Percentiles rank a stretch among this genome's conserved stretches.
These are phyloP conservation scores for Heliocidaris erythrogramma DNA, from an alignment of 35 echinoderm and acorn worm genomes.

Conservation along the genomic window DNA sequence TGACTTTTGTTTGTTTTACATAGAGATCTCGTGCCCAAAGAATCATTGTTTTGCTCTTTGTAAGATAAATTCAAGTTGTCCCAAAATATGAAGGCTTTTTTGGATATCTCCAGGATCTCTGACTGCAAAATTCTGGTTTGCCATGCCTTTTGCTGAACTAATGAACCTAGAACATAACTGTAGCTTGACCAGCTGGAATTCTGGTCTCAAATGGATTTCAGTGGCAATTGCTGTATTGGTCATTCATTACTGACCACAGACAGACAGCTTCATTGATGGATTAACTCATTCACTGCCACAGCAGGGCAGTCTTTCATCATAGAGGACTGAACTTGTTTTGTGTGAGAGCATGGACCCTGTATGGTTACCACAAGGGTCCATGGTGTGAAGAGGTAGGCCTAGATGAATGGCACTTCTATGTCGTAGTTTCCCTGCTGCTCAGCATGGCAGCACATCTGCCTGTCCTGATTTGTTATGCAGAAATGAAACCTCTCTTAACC, in stretches of 20 bases:
- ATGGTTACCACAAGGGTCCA: background rate
- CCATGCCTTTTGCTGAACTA: background rate
- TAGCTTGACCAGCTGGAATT: background rate
- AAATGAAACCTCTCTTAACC: background rate
- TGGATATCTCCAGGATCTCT: background rate
- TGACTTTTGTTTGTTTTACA: too few relatives aligned
- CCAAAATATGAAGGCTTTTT: background rate
- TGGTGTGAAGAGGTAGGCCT: background rate
- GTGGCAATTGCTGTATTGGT: background rate
- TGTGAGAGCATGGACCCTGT: background rate
- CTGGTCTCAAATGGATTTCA: background rate
- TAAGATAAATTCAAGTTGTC: background rate
- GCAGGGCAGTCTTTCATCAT: background rate
- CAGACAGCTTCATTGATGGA: background rate
- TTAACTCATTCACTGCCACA: background rate
- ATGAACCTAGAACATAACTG: slow-evolving; percentile 1
- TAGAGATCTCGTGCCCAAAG: too few relatives aligned
- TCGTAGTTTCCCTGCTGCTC: background rate
- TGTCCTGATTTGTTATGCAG: background rate
- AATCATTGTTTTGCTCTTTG: too few relatives aligned
- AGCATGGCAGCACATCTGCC: background rate
- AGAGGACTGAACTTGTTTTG: background rate
- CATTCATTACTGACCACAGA: slow-evolving; percentile 2
- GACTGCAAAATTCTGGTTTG: background rate
- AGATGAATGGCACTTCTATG: slow-evolving; percentile 7